phyloP scores from a whole-genome alignment of 1,140 invertebrate species.

The Pteromalus puparum region DNA sequence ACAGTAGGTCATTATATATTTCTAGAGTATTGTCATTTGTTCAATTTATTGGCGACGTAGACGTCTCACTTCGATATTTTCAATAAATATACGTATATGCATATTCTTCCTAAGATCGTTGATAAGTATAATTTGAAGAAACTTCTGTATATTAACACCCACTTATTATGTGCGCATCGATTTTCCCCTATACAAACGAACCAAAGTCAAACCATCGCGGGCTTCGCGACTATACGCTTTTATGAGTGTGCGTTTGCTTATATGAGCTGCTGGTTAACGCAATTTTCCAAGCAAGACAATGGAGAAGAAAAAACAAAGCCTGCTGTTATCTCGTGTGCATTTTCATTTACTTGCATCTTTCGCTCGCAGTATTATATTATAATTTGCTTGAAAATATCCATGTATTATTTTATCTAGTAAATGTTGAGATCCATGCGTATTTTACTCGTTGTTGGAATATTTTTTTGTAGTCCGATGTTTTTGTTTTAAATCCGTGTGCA shows the following conservation, averaged over 20 bases:
- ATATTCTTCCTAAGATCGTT: too few relatives aligned
- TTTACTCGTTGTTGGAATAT: not conserved
- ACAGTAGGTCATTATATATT: too few relatives aligned
- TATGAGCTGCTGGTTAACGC: not conserved
- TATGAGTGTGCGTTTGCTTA: slow-evolving; percentile 8
- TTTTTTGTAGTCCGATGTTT: not conserved
- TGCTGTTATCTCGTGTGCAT: slow-evolving; percentile 52
- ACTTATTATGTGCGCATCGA: not conserved
- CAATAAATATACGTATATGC: too few relatives aligned
- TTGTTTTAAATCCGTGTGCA: not conserved
- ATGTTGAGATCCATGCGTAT: not conserved
- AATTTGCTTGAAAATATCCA: slow-evolving; percentile 29
- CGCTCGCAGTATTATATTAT: slow-evolving; percentile 37
- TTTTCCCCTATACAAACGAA: slow-evolving; percentile 5
- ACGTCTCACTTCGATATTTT: not conserved
- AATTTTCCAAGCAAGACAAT: not conserved
- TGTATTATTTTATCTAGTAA: slow-evolving; percentile 33
- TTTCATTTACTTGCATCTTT: slow-evolving; percentile 40
- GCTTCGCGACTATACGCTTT: not conserved
- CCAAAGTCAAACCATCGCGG: not conserved
- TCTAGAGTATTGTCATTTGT: too few relatives aligned
- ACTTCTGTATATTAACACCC: not conserved
- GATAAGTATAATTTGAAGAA: too few relatives aligned
- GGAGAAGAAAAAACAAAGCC: not conserved
- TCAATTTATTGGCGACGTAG: not conserved